Conservation (phyloP, 2,888 invertebrate genomes). For the Drosophila anomalata region DNA sequence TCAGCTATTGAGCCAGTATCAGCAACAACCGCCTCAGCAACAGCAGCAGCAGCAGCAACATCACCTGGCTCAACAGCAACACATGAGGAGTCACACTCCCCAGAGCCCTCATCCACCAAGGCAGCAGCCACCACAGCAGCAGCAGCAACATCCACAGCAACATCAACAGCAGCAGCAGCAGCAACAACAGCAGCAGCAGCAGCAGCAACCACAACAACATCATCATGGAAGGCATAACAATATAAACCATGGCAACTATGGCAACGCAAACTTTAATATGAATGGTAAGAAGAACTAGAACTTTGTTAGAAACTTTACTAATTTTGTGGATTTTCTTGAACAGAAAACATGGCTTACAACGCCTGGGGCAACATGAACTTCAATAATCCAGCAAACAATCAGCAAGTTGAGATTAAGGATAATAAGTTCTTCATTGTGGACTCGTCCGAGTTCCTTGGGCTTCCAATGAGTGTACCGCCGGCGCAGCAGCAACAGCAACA, state of each 20-base stretch:
- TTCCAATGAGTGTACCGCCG: constrained; percentile 82
- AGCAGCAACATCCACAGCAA: background rate
- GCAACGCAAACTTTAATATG: constrained; percentile 43
- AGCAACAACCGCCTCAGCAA: constrained; percentile 75
- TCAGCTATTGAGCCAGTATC: constrained; percentile 81
- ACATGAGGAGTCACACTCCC: constrained; percentile 71
- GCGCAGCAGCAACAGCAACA: constrained; percentile 53
- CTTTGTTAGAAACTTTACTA: background rate
- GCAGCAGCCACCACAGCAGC: constrained; percentile 67
- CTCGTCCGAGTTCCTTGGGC: constrained; percentile 83
- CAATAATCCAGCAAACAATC: constrained; percentile 60
- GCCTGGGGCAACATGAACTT: constrained; percentile 70
- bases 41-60: constrained; percentile 74
- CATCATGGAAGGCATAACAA: constrained; percentile 60
- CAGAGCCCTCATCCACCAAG: constrained; percentile 70
- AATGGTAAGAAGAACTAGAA: background rate
- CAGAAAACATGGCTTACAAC: constrained; percentile 43
- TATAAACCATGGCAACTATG: constrained; percentile 43
- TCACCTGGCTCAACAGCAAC: constrained; percentile 74
- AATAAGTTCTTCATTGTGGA: constrained; percentile 83
- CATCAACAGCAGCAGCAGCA: constrained; percentile 57
- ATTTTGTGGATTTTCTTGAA: background rate
- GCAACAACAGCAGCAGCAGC: constrained; percentile 53
- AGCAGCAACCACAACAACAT: constrained; percentile 15
- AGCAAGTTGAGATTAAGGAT: constrained; percentile 77